Evolutionary conservation across 1,140 invertebrate genomes (phyloP), one percentile per base, ranked within the genome.

Genomic region (Eurosta solidaginis): DNA sequence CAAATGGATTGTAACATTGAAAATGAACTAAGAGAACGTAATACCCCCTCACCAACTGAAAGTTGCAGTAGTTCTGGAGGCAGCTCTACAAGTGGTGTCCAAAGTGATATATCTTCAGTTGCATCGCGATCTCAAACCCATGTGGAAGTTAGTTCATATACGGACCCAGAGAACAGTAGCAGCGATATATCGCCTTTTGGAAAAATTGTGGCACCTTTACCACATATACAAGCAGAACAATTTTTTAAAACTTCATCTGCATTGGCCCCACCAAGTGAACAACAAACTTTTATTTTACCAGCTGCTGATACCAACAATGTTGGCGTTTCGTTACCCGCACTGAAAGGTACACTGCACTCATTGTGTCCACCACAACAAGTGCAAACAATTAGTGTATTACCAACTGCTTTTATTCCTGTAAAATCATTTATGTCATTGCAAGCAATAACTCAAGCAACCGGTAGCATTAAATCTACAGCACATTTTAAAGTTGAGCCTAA

Each of bases 11-110:
- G 81, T 47, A 22, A 82, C 47, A 78, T 79, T 12, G 20, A 77
- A 79, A 68, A 80, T 74, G 73, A 83, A 36, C 79, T 82, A 1
- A 73, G 81, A 77, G 54, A 83, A 47, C 81, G 85, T 1, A 78
- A 82, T 77, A 84, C 84, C 20, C 84, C 85, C 0, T 87, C 85
- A n/a, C 84, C 85, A 1, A 83, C 84, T 10, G 83, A 78, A 10
- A 87, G 85, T 68, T 83, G 79, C 74, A 80, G 80, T 22, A 83
- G 81, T 77, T 86, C 82, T 9, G 50, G 74, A 25, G 74, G 76
- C 25, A 78, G 76, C 25, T 75, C 78, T 4, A 84, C 83, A 7
- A 85, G 85, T 81, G 82, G 82, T 25, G 78, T 85, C 6, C 84
- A 84, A 1, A 86, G 84, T 44, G 85, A 86, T 47, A 54, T 78